Base-by-base conservation (phyloP, 2,888 invertebrate species). In the Dasysyrphus albostriatus region DNA sequence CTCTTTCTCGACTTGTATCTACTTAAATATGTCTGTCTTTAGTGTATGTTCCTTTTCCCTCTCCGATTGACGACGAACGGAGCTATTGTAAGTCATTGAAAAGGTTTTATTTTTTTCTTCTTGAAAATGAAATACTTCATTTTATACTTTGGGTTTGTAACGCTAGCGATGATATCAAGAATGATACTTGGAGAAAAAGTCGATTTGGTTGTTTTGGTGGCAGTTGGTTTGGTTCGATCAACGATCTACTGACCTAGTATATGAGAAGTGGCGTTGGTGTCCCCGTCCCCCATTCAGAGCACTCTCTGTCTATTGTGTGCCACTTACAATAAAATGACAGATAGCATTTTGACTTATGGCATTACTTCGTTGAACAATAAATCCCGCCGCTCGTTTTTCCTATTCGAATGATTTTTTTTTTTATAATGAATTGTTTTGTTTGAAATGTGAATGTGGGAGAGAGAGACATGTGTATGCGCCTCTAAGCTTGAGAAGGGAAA, bases 171-270 rank as follows among this genome's bases (percentile, higher is more conserved):
- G 82, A 34, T 82, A 85, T 82, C 82, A 74, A 74, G 63, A 74
- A 73, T 49, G 54, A 67, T 72, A 67, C 14, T 67, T n/a, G 19
- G 67, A 16, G 44, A 75, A 72, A 24, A 59, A 73, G 79, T 56
- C 69, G 63, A 67, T 65, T 73, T 69, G n/a, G 56, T 69, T 49
- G 67, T 77, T 76, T 77, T 69, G 72, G 61, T 84, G 83, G 65
- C 58, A 47, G 63, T 8, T 54, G 24, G 69, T 19, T 37, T 54
- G 65, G 37, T 49, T 49, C 65, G 75, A 39, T 70, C 54, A 74
- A 63, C 70, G 85, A 85, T 85, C 85, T 37, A 85, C 85, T 85
- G 85, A 85, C 85, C 85, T 74, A 85, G 65, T 85, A 85, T 69
- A 63, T 51, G 70, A 72, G 65, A 61, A 67, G 65, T 72, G 39